Conservation (phyloP, 1,140 invertebrate genomes). For the Caligus rogercresseyi region DNA sequence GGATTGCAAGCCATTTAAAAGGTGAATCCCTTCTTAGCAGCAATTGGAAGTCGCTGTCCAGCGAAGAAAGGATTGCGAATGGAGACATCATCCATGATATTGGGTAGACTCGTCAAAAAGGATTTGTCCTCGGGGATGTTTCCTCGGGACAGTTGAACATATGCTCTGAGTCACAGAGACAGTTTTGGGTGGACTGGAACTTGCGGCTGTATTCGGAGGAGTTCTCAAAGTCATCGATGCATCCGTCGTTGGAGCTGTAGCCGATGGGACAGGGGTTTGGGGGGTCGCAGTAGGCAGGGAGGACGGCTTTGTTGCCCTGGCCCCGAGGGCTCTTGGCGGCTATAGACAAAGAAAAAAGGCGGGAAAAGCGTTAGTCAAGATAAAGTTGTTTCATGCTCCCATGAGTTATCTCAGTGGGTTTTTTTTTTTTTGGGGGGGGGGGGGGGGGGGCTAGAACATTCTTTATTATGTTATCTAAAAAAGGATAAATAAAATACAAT, state of each 20-base stretch:
- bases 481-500: no score
- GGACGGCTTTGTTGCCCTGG: constrained; percentile 29
- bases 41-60: constrained; percentile 62
- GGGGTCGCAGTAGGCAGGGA: constrained; percentile 96
- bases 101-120: constrained; percentile 21
- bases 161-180: constrained; percentile 94
- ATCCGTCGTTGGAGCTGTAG: constrained; percentile 53
- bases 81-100: constrained; percentile 30
- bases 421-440: no score
- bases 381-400: no score
- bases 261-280: constrained; percentile 86
- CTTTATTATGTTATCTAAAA: no score
- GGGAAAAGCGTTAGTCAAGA: no score
- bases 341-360: neutral
- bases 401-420: no score
- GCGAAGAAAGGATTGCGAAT: constrained; percentile 51
- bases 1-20: no score
- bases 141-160: constrained; percentile 74
- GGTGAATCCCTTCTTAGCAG: constrained; percentile 59
- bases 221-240: constrained; percentile 80
- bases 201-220: constrained; percentile 83
- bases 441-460: no score
- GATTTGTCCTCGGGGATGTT: constrained; percentile 18
- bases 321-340: neutral
- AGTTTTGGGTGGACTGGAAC: constrained; percentile 80